Percentiles rank a stretch among this genome's conserved stretches.
These are phyloP conservation scores for Tetropium fuscum DNA, from an alignment of 2,888 invertebrate species.

Conservation along the genomic window DNA sequence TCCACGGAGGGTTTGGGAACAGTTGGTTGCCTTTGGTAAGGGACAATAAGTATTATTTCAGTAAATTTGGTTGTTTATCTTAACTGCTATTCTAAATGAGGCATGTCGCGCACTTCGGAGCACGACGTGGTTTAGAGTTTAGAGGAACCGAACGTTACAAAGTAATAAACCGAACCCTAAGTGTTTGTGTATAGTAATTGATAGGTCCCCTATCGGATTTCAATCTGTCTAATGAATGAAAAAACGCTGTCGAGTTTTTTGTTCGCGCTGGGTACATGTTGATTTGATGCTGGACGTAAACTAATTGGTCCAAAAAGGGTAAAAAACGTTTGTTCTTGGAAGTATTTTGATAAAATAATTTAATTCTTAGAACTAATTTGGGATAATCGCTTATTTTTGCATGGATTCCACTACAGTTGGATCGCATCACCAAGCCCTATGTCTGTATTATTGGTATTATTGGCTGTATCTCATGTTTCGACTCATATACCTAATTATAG, in stretches of 20 bases:
- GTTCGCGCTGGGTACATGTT: too few relatives aligned
- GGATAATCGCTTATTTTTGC: too few relatives aligned
- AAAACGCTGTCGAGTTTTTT: slow-evolving; percentile 3
- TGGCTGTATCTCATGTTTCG: too few relatives aligned
- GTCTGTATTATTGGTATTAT: too few relatives aligned
- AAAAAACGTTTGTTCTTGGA: too few relatives aligned
- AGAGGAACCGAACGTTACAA: slow-evolving; percentile 6
- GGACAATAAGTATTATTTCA: slow-evolving; percentile 1
- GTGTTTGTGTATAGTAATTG: slow-evolving; percentile 2
- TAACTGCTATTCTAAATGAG: slow-evolving; percentile 2
- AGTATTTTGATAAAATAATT: too few relatives aligned
- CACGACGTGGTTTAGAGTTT: neutral
- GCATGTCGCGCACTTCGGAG: slow-evolving; percentile 1
- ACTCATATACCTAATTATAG: too few relatives aligned
- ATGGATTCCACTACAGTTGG: too few relatives aligned
- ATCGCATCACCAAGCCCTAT: too few relatives aligned
- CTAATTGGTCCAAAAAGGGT: too few relatives aligned
- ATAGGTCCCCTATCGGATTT: slow-evolving; percentile 1
- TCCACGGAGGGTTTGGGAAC: slow-evolving; percentile 2
- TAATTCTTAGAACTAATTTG: too few relatives aligned
- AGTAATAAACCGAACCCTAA: slow-evolving; percentile 7
- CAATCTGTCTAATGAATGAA: slow-evolving; percentile 5
- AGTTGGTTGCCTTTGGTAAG: slow-evolving; percentile 19
- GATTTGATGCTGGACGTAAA: too few relatives aligned
- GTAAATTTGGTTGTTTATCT: slow-evolving; percentile 5